Evolutionary conservation across 2,888 invertebrate genomes (phyloP), one percentile per base, ranked within the genome.

Genomic region (Zygaena filipendulae): DNA sequence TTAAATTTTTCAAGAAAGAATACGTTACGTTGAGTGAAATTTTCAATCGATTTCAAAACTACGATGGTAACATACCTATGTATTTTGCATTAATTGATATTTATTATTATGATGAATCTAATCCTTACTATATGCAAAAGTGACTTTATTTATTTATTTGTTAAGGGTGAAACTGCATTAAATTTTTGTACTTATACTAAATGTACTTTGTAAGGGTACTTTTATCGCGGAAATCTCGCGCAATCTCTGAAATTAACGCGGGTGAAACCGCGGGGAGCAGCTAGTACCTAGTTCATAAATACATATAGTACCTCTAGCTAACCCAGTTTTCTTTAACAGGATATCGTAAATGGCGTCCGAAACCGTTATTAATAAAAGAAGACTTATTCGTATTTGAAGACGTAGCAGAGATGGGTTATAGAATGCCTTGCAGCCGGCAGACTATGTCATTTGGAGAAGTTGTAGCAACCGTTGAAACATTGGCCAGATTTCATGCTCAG

Each of bases 401-500:
- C 38, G 59, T 74, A 3, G 45, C 50, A 6, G 36, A 49, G 27
- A 30, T 49, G 3, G 70, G 68, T 11, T 77, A 75, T 29, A 38
- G 40, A 29, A 71, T 74, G 64, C 59, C 64, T 8, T 26, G 47
- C 28, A 45, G 59, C 26, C 47, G 45, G 8, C 30, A 46, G 2
- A 49, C 50, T 2, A 56, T 82, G 36, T 51, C 58, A 25, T 46
- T 68, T 9, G 53, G 70, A 2, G 70, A 80, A 42, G 50, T 81
- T 8, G 59, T 56, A 39, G 59, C 68, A 4, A 62, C 68, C 11
- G 47, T 83, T 3, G 52, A 59, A 40, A 52, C 72, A 1, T 33
- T 83, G 26, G 83, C 82, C 1, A 59, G 45, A 36, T 81, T 83
- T 43, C 83, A 83, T 43, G 71, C 81, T 1, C 62, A 81, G 16